Conservation (phyloP, 2,888 invertebrate species). For the Coelinius sp. region DNA sequence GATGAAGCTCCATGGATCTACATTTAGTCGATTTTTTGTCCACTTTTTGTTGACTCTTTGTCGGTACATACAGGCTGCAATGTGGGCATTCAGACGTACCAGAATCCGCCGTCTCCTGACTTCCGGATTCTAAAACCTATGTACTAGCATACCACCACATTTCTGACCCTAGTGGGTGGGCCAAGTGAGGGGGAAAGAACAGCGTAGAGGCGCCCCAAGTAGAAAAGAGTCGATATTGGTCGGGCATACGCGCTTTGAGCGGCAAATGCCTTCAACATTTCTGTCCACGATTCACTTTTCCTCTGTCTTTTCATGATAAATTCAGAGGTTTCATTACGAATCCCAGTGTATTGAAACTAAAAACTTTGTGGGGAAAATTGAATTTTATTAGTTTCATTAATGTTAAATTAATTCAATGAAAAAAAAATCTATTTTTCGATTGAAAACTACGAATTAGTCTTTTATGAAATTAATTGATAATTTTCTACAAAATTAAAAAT, state of each 20-base stretch:
- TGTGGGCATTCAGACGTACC: slow-evolving; percentile 3
- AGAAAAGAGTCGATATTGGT: slow-evolving; percentile 26
- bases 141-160: background rate
- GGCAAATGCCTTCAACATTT: slow-evolving; percentile 21
- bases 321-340: slow-evolving; percentile 5
- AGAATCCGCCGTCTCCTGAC: slow-evolving; percentile 15
- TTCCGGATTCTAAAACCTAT: slow-evolving; percentile 11
- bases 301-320: background rate
- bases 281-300: background rate
- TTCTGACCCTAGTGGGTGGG: background rate
- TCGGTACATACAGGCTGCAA: slow-evolving; percentile 8
- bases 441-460: no score
- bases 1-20: background rate
- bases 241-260: slow-evolving; percentile 12
- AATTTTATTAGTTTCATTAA: no score
- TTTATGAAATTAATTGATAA: no score
- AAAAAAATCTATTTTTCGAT: no score
- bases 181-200: background rate
- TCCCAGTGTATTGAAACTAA: background rate
- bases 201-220: background rate
- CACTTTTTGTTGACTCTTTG: background rate
- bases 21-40: background rate
- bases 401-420: no score
- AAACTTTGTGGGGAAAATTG: background rate
- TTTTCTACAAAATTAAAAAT: no score